A percentile compares a stretch with the other conserved stretches of the same genome.
phyloP scores from a whole-genome alignment of 2,797 vertebrate genomes.

The Heterohyrax brucei region DNA sequence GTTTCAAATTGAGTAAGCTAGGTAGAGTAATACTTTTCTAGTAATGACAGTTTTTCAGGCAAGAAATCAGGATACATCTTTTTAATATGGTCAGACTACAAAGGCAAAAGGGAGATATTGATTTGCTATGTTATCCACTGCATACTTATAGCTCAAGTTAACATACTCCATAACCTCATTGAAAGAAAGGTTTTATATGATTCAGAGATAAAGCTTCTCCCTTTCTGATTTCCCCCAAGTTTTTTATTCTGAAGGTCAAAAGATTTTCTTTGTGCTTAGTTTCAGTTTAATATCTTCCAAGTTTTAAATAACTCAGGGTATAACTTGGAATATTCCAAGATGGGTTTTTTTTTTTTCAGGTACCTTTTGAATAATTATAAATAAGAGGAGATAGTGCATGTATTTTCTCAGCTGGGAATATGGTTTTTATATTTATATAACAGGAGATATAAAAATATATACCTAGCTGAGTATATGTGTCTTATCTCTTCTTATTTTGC shows the following conservation, averaged over 20 bases:
- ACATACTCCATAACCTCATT: not conserved
- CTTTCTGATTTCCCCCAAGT: not conserved
- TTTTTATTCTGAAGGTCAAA: slow-evolving; percentile 43
- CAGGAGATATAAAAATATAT: too few species aligned
- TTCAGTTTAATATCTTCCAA: slow-evolving; percentile 2
- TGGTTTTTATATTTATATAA: not conserved
- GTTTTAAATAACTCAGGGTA: not conserved
- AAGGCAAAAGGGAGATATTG: not conserved
- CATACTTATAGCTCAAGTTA: not conserved
- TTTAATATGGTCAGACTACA: slow-evolving; percentile 16
- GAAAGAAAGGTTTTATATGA: not conserved
- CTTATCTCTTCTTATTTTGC: not conserved
- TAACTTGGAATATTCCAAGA: not conserved
- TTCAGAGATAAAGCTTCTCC: slow-evolving; percentile 18
- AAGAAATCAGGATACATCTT: not conserved
- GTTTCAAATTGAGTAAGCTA: slow-evolving; percentile 1
- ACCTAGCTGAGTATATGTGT: too few species aligned
- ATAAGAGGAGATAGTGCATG: not conserved
- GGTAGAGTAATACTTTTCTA: not conserved
- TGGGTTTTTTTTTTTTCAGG: not conserved
- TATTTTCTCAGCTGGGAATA: not conserved
- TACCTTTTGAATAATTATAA: not conserved
- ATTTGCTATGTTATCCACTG: not conserved
- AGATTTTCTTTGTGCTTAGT: not conserved
- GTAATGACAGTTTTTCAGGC: slow-evolving; percentile 13